Evolutionary conservation across 2,797 vertebrate species (phyloP), one percentile per base, ranked within the genome.

Genomic region (Rhinoraja longicauda): DNA sequence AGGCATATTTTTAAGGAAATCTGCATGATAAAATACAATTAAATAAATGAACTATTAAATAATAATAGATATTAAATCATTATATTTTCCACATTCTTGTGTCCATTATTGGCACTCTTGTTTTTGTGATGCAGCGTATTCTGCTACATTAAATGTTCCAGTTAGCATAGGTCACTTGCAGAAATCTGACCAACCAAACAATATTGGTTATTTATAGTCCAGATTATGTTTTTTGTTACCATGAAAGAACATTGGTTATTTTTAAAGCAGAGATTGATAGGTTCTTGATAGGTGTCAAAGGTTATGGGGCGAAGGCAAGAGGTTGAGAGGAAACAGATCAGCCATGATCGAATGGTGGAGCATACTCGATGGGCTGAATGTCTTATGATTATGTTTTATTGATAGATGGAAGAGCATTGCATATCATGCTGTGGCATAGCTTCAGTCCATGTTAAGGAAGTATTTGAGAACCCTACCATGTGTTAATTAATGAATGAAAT

Each of bases 401-500:
- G 10, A 84, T 64, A 19, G 15, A 62, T 88, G 32, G 15, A 21
- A 39, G 32, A 90, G 86, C 17, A 70, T 70, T 90, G 62, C n/a
- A 32, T 32, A 2, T 36, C 29, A 8, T 90, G n/a, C 19, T 6
- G 7, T 67, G 59, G 32, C 57, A 62, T 21, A 39, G 62, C 32
- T 70, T 70, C 19, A 67, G 59, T 90, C n/a, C 39, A 90, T 90
- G 19, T 67, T 90, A 70, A 90, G 32, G 86, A 90, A 36, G 32
- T 2, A 5, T 17, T 67, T 90, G 62, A 90, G 24, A 24, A 36
- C n/a, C 7, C 19, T 39, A 62, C 36, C 26, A 26, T 92, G 70
- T n/a, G 12, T 75, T 92, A 75, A 91, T 91, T 53, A 19, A 53
- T 73, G 36, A 73, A 72, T 90, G 72, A 90, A 91, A 91, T 91